phyloP scores from a whole-genome alignment of 37 sponge, comb jelly and placozoan genomes.

The Hormiphora californensis region DNA sequence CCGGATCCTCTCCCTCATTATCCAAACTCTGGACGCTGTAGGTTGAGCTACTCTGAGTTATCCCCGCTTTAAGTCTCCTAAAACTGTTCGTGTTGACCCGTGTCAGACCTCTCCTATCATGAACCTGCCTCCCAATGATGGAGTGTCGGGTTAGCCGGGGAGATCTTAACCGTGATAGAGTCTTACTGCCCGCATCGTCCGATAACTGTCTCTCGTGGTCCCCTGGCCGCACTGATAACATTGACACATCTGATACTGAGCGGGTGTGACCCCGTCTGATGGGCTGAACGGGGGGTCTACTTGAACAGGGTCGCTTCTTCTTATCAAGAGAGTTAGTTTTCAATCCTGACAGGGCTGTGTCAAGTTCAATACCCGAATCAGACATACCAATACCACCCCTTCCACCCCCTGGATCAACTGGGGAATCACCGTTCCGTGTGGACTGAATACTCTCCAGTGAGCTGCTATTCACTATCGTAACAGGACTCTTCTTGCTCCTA shows the following conservation, averaged over 20 bases:
- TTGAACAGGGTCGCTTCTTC: not conserved
- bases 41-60: conserved; percentile 21
- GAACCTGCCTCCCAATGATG: not conserved
- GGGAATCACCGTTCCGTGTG: conserved; percentile 26
- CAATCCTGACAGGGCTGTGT: conserved; percentile 4
- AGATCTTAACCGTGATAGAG: conserved; percentile 19
- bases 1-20: conserved; percentile 32
- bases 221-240: conserved; percentile 29
- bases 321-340: conserved; percentile 34
- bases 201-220: conserved; percentile 37
- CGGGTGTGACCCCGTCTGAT: conserved; percentile 39
- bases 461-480: not conserved
- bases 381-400: conserved; percentile 20
- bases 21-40: conserved; percentile 28
- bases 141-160: conserved; percentile 10
- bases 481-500: not conserved
- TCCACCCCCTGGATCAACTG: not conserved
- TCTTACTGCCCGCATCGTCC: conserved; percentile 35
- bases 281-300: not conserved
- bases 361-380: conserved; percentile 31
- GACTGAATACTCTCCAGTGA: conserved; percentile 45
- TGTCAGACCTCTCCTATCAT: not conserved
- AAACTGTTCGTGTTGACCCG: not conserved
- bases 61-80: not conserved
- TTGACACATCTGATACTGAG: conserved; percentile 36